Percentiles rank a stretch among this genome's conserved stretches.
Evolutionary conservation across 1,140 invertebrate genomes (phyloP).

Genomic region (Formica selysi): DNA sequence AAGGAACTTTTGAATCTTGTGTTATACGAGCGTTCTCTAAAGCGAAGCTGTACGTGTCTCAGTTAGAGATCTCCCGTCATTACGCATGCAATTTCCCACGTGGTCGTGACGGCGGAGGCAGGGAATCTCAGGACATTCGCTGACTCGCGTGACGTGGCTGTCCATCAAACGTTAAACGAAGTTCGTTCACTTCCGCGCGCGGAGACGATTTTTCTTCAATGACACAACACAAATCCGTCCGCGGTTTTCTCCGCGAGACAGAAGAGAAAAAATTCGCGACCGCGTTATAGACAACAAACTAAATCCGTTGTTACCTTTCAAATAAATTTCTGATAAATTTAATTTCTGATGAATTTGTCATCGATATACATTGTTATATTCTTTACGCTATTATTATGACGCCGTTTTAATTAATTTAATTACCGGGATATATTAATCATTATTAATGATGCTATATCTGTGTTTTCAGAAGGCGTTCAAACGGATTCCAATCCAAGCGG

Average conservation of each 20-base stretch:
- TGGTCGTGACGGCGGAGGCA: slow-evolving; percentile 1
- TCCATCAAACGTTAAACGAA: slow-evolving; percentile 52
- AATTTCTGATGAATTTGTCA: neutral
- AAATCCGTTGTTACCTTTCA: neutral
- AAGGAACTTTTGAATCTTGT: neutral
- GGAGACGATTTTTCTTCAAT: slow-evolving; percentile 32
- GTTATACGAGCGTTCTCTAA: neutral
- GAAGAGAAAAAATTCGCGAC: neutral
- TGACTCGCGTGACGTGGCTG: slow-evolving; percentile 33
- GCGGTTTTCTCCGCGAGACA: slow-evolving; percentile 27
- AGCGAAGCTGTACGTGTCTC: neutral
- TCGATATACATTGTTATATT: neutral
- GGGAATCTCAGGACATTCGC: slow-evolving; percentile 32
- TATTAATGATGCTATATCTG: slow-evolving; percentile 23
- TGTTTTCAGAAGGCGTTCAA: slow-evolving; percentile 75
- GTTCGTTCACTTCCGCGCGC: slow-evolving; percentile 22
- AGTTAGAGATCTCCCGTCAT: neutral
- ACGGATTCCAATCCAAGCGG: slow-evolving; percentile 70
- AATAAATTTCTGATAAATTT: slow-evolving; percentile 2
- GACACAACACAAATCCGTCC: slow-evolving; percentile 47
- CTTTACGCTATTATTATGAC: neutral
- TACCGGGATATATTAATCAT: neutral
- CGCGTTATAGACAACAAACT: neutral
- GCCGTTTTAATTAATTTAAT: neutral
- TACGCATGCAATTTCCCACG: slow-evolving; percentile 34